Evolutionary conservation across 2,888 invertebrate genomes (phyloP), one percentile per base, ranked within the genome.

Genomic region (Ypsolopha sequella): DNA sequence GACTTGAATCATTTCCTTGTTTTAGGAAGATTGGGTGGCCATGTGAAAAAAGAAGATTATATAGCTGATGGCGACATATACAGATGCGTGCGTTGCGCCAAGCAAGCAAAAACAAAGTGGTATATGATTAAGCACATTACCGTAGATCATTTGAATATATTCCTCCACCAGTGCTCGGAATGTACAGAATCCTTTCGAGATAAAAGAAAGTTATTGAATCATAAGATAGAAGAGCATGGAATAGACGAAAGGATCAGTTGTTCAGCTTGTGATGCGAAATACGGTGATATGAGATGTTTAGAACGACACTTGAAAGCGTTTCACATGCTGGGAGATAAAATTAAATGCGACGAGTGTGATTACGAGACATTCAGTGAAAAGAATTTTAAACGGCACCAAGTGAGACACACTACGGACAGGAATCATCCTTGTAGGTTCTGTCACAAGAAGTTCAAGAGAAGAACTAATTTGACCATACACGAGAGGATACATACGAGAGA

Each of bases 81-180:
- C 59, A 51, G 56, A 8, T 80, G 80, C 58, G 13, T 57, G 7
- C 59, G 60, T 34, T 80, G 80, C 57, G 70, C 73, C 10, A 76
- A 70, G 47, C 54, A 8, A 43, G 7, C n/a, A 7, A 7, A 38
- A 43, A n/a, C 8, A 10, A 13, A 11, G 13, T 13, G 43, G n/a
- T 48, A 9, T 38, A 38, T 38, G n/a, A 38, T 9, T 3, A 9
- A n/a, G 9, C 39, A 38, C 39, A 38, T 38, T 38, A 3, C 2
- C 2, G 6, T 10, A 10, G 9, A 38, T 6, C 39, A 38, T 38
- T 38, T 10, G 9, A 38, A 38, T 2, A 38, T 38, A 38, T 9
- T n/a, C 10, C 13, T 6, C 7, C 14, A 44, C 14, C 14, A 14
- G 14, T 44, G 43, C 43, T 9, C 7, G 6, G 6, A 13, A 14